Evolutionary conservation across 2,113 vertebrate genomes (phyloP).

Genomic region (Brachypodius melanocephalos): DNA sequence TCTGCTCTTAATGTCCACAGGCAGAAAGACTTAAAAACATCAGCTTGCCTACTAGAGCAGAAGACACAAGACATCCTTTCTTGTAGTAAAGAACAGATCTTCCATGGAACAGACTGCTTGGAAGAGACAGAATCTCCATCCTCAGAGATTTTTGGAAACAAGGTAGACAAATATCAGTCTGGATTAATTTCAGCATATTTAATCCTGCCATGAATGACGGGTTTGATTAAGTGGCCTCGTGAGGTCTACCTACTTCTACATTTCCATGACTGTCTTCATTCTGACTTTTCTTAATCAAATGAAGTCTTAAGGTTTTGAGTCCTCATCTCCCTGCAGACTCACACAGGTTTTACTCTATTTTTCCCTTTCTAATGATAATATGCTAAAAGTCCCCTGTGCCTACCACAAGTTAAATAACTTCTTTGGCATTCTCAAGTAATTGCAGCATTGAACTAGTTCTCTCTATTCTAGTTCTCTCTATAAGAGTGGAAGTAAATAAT

Average conservation of each 20-base stretch:
- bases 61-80: neutral
- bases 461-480: neutral
- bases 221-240: neutral
- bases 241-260: neutral
- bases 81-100: neutral
- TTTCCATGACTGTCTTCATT: neutral
- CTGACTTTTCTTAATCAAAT: constrained; percentile 29
- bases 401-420: neutral
- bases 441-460: neutral
- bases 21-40: neutral
- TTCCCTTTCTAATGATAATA: neutral
- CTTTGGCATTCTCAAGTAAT: neutral
- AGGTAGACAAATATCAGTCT: neutral
- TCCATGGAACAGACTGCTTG: neutral
- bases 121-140: neutral
- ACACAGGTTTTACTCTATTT: neutral
- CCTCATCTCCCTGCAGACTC: neutral
- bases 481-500: neutral
- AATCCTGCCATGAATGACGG: neutral
- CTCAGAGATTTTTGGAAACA: neutral
- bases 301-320: neutral
- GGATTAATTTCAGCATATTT: constrained; percentile 10
- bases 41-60: neutral
- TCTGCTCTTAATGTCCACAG: neutral
- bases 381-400: neutral